A percentile compares a stretch with the other conserved stretches of the same genome.
phyloP scores from a whole-genome alignment of 2,888 invertebrate genomes.

The Clitarchus hookeri region DNA sequence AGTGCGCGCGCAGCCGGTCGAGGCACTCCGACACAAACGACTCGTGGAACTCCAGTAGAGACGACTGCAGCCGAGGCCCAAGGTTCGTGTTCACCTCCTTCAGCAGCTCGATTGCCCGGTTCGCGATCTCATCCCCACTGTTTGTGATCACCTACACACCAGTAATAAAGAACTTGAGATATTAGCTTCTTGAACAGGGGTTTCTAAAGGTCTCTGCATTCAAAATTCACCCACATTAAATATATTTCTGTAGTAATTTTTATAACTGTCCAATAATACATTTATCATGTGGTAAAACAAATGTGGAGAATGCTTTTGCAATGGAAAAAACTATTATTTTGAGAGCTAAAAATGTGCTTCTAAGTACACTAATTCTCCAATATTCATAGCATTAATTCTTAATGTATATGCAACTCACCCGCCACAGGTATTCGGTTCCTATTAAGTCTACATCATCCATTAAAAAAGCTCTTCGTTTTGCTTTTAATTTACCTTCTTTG shows the following conservation, averaged over 20 bases:
- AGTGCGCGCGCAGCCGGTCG: constrained; percentile 83
- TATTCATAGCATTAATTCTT: too few relatives aligned
- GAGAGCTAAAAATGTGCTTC: too few relatives aligned
- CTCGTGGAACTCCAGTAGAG: constrained; percentile 83
- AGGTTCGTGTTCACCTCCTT: constrained; percentile 94
- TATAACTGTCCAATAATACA: too few relatives aligned
- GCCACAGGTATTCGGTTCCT: constrained; percentile 96
- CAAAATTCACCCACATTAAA: too few relatives aligned
- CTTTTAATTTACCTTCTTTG: constrained; percentile 90
- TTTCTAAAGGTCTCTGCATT: too few relatives aligned
- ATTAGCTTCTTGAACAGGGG: too few relatives aligned
- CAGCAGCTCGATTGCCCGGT: constrained; percentile 86
- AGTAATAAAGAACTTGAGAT: background rate
- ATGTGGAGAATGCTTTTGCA: too few relatives aligned
- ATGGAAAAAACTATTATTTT: too few relatives aligned
- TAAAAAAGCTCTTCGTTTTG: constrained; percentile 81
- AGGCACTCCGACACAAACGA: constrained; percentile 91
- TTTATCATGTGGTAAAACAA: too few relatives aligned
- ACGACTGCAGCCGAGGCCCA: constrained; percentile 81
- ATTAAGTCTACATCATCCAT: constrained; percentile 95
- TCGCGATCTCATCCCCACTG: constrained; percentile 90
- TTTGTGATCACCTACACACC: constrained; percentile 76
- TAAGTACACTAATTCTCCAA: too few relatives aligned
- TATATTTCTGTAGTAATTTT: too few relatives aligned
- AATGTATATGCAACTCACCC: constrained; percentile 60